Evolutionary conservation across 2,113 vertebrate species (phyloP).

Genomic region (Rhinoptilus africanus): DNA sequence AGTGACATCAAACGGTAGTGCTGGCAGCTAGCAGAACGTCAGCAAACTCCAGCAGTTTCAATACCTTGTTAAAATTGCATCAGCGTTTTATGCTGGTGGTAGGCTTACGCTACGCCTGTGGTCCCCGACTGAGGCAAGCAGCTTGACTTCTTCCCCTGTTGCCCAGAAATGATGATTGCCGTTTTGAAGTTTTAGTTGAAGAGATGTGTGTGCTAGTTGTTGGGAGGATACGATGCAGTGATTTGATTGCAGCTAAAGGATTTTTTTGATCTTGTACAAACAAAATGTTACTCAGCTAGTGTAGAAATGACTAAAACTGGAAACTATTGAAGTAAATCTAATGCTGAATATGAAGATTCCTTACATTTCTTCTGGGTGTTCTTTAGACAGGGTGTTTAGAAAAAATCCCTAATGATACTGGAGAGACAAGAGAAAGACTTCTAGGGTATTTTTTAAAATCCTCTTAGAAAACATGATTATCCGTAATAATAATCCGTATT

Average conservation of each 20-base stretch:
- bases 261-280: background rate
- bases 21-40: constrained; percentile 26
- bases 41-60: constrained; percentile 27
- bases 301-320: constrained; percentile 23
- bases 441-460: background rate
- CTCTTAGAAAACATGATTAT: constrained; percentile 12
- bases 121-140: constrained; percentile 9
- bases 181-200: background rate
- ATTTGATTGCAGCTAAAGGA: constrained; percentile 35
- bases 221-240: background rate
- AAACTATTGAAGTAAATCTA: constrained; percentile 1
- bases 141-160: background rate
- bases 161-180: background rate
- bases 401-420: background rate
- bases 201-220: background rate
- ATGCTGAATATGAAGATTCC: constrained; percentile 49
- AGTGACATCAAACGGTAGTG: constrained; percentile 42
- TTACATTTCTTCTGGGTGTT: background rate
- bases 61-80: constrained; percentile 18
- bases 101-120: background rate
- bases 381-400: background rate
- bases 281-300: constrained; percentile 12
- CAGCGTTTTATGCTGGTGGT: background rate
- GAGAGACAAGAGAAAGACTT: background rate
- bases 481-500: background rate